phyloP scores from a whole-genome alignment of 92 coral and sea anemone genomes.

The Hydrozoanthus gracilis region DNA sequence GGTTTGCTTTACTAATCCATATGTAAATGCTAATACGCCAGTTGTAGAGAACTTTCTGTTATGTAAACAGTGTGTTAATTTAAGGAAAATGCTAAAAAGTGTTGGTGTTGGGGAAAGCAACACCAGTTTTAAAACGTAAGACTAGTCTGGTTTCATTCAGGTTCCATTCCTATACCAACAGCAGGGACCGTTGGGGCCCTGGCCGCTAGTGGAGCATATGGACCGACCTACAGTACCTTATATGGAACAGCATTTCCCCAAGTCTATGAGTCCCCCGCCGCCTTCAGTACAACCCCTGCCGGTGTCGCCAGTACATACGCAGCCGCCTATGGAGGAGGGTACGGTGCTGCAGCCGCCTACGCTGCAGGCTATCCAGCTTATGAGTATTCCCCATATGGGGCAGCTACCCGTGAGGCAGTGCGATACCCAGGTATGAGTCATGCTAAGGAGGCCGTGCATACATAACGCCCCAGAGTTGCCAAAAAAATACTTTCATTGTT shows the following conservation, averaged over 20 bases:
- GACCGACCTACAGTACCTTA: constrained; percentile 76
- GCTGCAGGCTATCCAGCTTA: constrained; percentile 75
- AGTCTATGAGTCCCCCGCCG: constrained; percentile 77
- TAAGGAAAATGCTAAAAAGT: neutral
- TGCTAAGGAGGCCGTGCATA: constrained; percentile 82
- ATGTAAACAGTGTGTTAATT: constrained; percentile 4
- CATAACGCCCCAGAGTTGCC: constrained; percentile 7
- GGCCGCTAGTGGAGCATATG: constrained; percentile 66
- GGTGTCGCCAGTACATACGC: constrained; percentile 68
- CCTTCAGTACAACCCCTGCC: constrained; percentile 71
- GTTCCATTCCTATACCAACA: constrained; percentile 74
- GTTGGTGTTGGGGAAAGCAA: constrained; percentile 5
- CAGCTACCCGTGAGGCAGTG: constrained; percentile 65
- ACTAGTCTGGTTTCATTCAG: constrained; percentile 48
- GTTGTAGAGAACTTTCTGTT: constrained; percentile 9
- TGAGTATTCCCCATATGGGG: constrained; percentile 69
- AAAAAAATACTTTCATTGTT: neutral
- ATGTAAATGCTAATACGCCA: constrained; percentile 26
- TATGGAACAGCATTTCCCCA: constrained; percentile 84
- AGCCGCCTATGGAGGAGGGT: constrained; percentile 68
- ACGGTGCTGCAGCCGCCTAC: constrained; percentile 71
- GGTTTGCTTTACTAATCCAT: constrained; percentile 40
- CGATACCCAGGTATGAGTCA: constrained; percentile 89
- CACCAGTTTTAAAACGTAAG: constrained; percentile 1
- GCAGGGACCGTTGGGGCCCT: constrained; percentile 68